Base-by-base conservation (phyloP, 2,888 invertebrate species). In the Drosophila buzzatii region DNA sequence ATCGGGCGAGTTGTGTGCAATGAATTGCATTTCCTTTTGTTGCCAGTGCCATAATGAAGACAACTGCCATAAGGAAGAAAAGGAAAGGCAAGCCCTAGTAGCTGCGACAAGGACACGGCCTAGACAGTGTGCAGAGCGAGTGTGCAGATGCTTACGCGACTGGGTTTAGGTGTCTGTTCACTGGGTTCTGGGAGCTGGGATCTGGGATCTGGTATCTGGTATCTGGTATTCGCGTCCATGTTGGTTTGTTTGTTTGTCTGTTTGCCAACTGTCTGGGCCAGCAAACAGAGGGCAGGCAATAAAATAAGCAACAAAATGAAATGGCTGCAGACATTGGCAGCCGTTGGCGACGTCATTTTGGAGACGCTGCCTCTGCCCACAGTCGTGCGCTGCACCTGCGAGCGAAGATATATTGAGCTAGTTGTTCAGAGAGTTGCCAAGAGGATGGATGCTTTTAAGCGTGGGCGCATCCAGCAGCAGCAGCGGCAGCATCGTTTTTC, bases 231-330 rank as follows among this genome's bases (percentile, higher is more conserved):
- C 37, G 53, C 35, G 57, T 56, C 47, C 52, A 59, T 73, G 65
- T 74, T 63, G 70, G 65, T 60, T 58, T 71, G 65, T 59, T 31
- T 73, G 78, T 70, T 45, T 45, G 44, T 44, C 44, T 44, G 45
- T 45, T 76, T 82, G 79, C 76, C 76, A 70, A 70, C 72, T 70
- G 82, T 75, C 79, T 82, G 72, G 73, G 53, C 72, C 66, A 69
- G 71, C 70, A 72, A 75, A 64, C 70, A 64, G 79, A 64, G 79
- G 79, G 59, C 69, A 69, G 88, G 88, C 84, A 85, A 85, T 88
- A 88, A 85, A 85, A 80, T 82, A 85, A 85, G 81, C 85, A 85
- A 76, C 85, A 72, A 85, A 87, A 87, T 88, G 76, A 85, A 88
- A 88, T 85, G 80, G 75, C 79, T 85, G 79, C 89, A 85, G 88